Evolutionary conservation across 2,888 invertebrate species (phyloP), one percentile per base, ranked within the genome.

Genomic region (Dascillus cervinus): DNA sequence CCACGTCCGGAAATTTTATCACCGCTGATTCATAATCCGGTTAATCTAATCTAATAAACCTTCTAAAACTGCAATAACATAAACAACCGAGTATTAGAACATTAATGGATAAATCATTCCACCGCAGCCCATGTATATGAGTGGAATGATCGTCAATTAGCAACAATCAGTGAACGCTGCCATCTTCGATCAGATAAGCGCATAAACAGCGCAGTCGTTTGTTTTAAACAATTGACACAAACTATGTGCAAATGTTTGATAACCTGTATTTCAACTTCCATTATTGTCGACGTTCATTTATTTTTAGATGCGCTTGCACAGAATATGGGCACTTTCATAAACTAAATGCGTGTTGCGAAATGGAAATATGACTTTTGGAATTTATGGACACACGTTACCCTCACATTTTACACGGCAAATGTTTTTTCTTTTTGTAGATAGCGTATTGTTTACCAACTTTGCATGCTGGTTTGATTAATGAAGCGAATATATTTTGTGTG

Each of bases 191-290:
- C 57, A 55, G 55, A 57, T 58, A 58, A 39, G 37, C 40, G 43
- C 43, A 41, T 37, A 36, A 44, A 41, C 37, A 36, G 41, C 30
- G 39, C 44, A 48, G 52, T 55, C 58, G 55, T 58, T 56, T 58
- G 56, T 58, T 57, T 55, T 54, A 46, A 49, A 52, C 58, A 58
- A 58, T 59, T 59, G 57, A 55, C 58, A 52, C 56, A 58, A 59
- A 59, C 57, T 56, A 55, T 49, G 59, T 58, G 57, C 57, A 57
- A 59, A 58, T 56, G 57, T 58, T 59, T 56, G 55, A 58, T 59
- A 58, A 59, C 58, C 57, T 51, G 58, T 57, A 59, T 57, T 57
- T 56, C 58, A 55, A 56, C 57, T 56, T 55, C 56, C 56, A 57
- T 58, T 58, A 56, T 58, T 56, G 56, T 58, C 56, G 40, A 41